Conservation (phyloP, 2,797 vertebrate genomes). For the Garrulus glandarius region DNA sequence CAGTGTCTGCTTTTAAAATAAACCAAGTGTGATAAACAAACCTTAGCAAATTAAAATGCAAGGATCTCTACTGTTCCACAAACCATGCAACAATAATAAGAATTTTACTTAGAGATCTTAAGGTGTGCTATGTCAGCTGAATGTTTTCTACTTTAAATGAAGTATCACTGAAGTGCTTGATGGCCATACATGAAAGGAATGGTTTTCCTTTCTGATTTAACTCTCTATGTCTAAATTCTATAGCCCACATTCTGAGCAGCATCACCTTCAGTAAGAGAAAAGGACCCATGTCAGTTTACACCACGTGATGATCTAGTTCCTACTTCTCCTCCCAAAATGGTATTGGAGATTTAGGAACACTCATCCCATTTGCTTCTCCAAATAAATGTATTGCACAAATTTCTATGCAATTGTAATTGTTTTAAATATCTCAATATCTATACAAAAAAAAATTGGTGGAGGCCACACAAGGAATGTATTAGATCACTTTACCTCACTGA, state of each 20-base stretch:
- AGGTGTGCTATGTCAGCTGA: not conserved
- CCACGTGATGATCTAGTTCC: not conserved
- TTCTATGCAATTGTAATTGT: not conserved
- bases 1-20: conserved; percentile 27
- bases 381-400: not conserved
- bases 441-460: not conserved
- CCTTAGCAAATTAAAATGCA: conserved; percentile 4
- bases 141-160: conserved; percentile 7
- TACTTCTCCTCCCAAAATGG: not conserved
- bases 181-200: not conserved
- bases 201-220: not conserved
- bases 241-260: not conserved
- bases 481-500: not conserved
- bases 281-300: not conserved
- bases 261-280: not conserved
- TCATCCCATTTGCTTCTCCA: not conserved
- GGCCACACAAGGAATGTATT: not conserved
- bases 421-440: not conserved
- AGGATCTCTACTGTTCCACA: not conserved
- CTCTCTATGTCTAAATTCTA: not conserved
- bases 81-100: not conserved
- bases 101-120: not conserved
- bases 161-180: not conserved
- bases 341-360: not conserved
- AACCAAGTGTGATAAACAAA: conserved; percentile 8